Conservation (phyloP, 1,140 invertebrate genomes). For the Neodiprion lecontei region DNA sequence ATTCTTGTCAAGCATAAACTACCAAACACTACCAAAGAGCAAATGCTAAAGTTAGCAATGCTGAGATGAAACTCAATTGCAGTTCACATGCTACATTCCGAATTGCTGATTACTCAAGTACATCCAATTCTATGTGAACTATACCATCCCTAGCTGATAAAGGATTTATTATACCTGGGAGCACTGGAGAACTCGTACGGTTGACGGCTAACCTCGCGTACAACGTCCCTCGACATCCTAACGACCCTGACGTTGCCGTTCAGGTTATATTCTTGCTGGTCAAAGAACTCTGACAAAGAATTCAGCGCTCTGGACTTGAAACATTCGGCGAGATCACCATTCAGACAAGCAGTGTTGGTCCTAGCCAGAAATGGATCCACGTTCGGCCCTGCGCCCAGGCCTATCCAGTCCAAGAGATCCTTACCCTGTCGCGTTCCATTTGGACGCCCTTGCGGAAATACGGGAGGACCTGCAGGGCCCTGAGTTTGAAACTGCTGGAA, state of each 20-base stretch:
- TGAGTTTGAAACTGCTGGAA: not conserved
- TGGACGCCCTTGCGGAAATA: not conserved
- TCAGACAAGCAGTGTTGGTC: slow-evolving; percentile 74
- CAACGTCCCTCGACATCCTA: slow-evolving; percentile 69
- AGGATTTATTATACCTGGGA: slow-evolving; percentile 55
- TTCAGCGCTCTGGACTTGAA: slow-evolving; percentile 78
- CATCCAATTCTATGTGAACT: no score
- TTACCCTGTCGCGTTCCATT: slow-evolving; percentile 63
- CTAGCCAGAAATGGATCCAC: slow-evolving; percentile 78
- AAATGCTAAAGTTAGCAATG: no score
- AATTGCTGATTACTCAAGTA: no score
- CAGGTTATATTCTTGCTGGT: slow-evolving; percentile 62
- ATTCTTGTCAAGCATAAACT: no score
- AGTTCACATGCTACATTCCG: no score
- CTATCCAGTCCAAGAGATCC: slow-evolving; percentile 76
- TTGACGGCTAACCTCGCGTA: slow-evolving; percentile 60
- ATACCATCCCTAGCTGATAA: not conserved
- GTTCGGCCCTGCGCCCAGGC: slow-evolving; percentile 72
- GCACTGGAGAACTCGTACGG: slow-evolving; percentile 73
- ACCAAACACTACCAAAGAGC: no score
- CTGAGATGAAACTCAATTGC: no score
- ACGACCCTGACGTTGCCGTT: slow-evolving; percentile 75
- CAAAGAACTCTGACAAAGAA: slow-evolving; percentile 79
- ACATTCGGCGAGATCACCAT: slow-evolving; percentile 79
- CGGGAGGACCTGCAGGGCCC: not conserved